These are phyloP conservation scores for Lepus americanus DNA, from an alignment of 2,113 vertebrate species.

Conservation along the genomic window DNA sequence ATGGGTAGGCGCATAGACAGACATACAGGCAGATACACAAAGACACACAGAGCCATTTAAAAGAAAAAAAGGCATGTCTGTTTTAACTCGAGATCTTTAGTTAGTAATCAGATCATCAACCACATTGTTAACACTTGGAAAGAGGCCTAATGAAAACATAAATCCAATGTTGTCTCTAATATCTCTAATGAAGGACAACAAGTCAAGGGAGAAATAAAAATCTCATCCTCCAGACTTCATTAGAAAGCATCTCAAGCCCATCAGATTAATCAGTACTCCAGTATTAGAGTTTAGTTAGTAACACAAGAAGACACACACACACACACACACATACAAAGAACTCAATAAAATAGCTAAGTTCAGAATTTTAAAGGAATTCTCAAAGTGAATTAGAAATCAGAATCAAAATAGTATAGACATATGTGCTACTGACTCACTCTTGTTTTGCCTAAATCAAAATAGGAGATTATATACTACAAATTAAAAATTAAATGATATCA, in stretches of 20 bases:
- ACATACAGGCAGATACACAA: not conserved
- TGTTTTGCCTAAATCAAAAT: not conserved
- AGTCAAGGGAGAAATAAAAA: conserved; percentile 38
- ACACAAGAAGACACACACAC: not conserved
- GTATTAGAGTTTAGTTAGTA: not conserved
- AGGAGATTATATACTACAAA: not conserved
- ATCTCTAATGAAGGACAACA: conserved; percentile 29
- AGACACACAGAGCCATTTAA: not conserved
- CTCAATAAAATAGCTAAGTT: not conserved
- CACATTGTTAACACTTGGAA: conserved; percentile 29
- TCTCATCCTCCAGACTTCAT: not conserved
- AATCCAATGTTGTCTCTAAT: conserved; percentile 33
- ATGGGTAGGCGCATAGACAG: not conserved
- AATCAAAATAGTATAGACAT: not conserved
- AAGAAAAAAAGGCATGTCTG: too few species aligned
- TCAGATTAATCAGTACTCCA: not conserved
- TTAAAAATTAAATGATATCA: not conserved
- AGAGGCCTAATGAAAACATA: conserved; percentile 45
- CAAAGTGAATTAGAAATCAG: not conserved
- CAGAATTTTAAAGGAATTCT: not conserved
- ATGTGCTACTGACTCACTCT: not conserved
- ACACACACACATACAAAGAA: not conserved
- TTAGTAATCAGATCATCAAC: conserved; percentile 11
- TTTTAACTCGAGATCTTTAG: conserved; percentile 26
- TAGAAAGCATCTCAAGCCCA: not conserved